phyloP scores from a whole-genome alignment of 2,797 vertebrate species.

The Dallia pectoralis region DNA sequence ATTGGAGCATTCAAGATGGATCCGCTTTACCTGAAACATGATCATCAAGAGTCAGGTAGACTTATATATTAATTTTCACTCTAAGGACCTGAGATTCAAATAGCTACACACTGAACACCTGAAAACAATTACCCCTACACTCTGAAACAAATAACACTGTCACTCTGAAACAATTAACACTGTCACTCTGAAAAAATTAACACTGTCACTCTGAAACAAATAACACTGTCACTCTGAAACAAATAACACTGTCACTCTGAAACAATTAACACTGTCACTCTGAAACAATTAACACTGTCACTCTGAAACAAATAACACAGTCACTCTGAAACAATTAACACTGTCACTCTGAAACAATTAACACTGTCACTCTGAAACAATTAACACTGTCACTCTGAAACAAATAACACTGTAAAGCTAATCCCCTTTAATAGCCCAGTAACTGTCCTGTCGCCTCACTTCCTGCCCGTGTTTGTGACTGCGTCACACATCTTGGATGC shows the following conservation, averaged over 20 bases:
- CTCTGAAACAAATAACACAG: too few relatives aligned
- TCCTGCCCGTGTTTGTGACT: background rate
- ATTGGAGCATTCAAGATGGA: constrained; percentile 92
- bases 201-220: background rate
- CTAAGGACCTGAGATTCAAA: constrained; percentile 11
- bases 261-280: background rate
- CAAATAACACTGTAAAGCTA: too few relatives aligned
- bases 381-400: background rate
- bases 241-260: too few relatives aligned
- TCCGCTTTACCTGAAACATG: constrained; percentile 91
- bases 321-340: too few relatives aligned
- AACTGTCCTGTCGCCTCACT: background rate
- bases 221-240: background rate
- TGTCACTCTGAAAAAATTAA: background rate
- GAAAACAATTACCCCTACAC: background rate
- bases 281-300: constrained; percentile 9
- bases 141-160: background rate
- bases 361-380: too few relatives aligned
- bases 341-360: background rate
- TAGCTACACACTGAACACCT: constrained; percentile 21
- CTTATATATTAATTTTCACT: background rate
- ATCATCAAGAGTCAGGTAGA: constrained; percentile 91
- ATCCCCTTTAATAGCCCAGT: background rate
- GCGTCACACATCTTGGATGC: background rate
- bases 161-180: background rate